Conservation (phyloP, 2,797 vertebrate species). For the Melanotaenia parkinsoni region DNA sequence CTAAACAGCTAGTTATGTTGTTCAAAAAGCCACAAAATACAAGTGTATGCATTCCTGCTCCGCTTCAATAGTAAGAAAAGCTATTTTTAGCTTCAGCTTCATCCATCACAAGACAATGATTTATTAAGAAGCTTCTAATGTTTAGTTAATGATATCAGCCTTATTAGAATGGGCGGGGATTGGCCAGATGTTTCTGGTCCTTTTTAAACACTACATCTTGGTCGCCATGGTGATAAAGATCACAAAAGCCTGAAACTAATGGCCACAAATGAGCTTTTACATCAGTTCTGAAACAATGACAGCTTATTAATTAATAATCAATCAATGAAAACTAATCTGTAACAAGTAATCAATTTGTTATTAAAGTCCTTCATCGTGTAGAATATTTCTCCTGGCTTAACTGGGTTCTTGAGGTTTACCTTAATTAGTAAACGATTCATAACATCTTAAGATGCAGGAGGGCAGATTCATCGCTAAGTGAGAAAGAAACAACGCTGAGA, state of each 20-base stretch:
- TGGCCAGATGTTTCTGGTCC: constrained; percentile 21
- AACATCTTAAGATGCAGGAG: too few species aligned
- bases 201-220: not conserved
- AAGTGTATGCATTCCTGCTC: not conserved
- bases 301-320: not conserved
- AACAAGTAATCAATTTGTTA: constrained; percentile 12
- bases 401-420: not conserved
- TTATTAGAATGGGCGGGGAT: constrained; percentile 1
- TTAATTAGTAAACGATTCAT: too few species aligned
- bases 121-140: constrained; percentile 3
- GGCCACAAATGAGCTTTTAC: not conserved
- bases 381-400: not conserved
- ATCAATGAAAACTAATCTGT: not conserved
- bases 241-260: not conserved
- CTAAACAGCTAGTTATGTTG: constrained; percentile 54
- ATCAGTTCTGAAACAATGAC: not conserved
- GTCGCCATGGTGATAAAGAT: not conserved
- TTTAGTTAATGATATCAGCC: not conserved
- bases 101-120: constrained; percentile 6
- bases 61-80: not conserved
- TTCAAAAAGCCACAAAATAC: constrained; percentile 18
- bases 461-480: too few species aligned
- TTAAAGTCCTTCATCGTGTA: not conserved
- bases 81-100: constrained; percentile 5
- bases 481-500: too few species aligned